Evolutionary conservation across 2,797 vertebrate genomes (phyloP).

Genomic region (Chaetodon trifasciatus): DNA sequence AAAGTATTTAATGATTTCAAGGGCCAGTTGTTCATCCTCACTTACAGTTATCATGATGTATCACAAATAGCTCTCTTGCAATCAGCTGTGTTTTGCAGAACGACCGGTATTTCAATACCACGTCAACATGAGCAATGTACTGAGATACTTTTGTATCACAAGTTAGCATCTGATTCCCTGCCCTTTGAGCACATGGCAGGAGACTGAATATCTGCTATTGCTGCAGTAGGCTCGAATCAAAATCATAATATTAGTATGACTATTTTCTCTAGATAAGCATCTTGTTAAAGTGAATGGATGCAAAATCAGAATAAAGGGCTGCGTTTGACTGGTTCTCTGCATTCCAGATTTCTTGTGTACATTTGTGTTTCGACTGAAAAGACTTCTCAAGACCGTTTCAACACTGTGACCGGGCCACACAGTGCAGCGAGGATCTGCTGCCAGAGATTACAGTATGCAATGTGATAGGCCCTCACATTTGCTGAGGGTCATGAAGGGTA

Average conservation of each 20-base stretch:
- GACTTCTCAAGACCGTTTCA: conserved; percentile 39
- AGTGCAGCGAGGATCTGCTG: conserved; percentile 58
- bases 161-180: not conserved
- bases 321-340: not conserved
- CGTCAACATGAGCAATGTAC: not conserved
- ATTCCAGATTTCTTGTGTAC: conserved; percentile 22
- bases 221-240: not conserved
- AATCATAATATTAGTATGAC: not conserved
- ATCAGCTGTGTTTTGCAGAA: not conserved
- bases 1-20: not conserved
- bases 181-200: not conserved
- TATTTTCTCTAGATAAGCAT: not conserved
- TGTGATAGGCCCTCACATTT: conserved; percentile 77
- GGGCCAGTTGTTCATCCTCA: not conserved
- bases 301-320: not conserved
- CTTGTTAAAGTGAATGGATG: not conserved
- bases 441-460: conserved; percentile 76
- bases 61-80: not conserved
- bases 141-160: not conserved
- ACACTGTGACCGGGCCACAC: conserved; percentile 41
- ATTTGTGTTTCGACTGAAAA: conserved; percentile 18
- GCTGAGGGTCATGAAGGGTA: conserved; percentile 71
- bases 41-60: not conserved
- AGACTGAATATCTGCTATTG: not conserved
- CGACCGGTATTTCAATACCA: not conserved